Evolutionary conservation across 2,797 vertebrate genomes (phyloP), one percentile per base, ranked within the genome.

Genomic region (Naso thynnoides): DNA sequence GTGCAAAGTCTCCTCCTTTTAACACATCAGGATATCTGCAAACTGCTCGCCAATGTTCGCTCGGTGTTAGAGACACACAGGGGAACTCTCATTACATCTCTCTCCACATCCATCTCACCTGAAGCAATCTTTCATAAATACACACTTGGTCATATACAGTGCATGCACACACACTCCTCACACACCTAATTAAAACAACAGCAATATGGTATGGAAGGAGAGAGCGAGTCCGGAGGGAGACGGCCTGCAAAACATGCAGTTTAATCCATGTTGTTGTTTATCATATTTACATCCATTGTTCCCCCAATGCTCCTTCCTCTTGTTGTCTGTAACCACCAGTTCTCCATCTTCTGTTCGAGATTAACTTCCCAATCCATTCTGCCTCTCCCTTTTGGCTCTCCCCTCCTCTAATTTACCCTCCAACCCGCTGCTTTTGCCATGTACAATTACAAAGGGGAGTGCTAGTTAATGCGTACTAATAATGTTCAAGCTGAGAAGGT

Each of bases 371-470:
- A 78, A 44, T 81, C 73, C 70, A 68, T 73, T 36, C 78, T 24
- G 62, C 44, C 69, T 71, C 79, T 70, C 73, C 77, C 84, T 66
- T n/a, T 70, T 27, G 73, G 80, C 81, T 91, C 89, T 91, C 89
- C 90, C 91, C 88, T 94, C 86, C 78, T 19, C 85, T 94, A 95
- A 93, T 94, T 93, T 94, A 92, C 93, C 86, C 92, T 94, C 93
- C 91, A 95, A 96, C 92, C 63, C 91, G 90, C 93, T 93, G 89
- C 91, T 93, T 93, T 93, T 92, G 92, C 89, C 93, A 92, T 93
- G 92, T 91, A 90, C 95, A 96, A 96, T 96, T 96, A 95, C 91
- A 86, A 95, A 95, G 92, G 92, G 93, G 95, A 94, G 94, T 91
- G 84, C 91, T 95, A 91, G 94, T 96, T 96, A 96, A 96, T 95